Evolutionary conservation across 1,140 invertebrate genomes (phyloP), one percentile per base, ranked within the genome.

Genomic region (Schlechtendalia chinensis): DNA sequence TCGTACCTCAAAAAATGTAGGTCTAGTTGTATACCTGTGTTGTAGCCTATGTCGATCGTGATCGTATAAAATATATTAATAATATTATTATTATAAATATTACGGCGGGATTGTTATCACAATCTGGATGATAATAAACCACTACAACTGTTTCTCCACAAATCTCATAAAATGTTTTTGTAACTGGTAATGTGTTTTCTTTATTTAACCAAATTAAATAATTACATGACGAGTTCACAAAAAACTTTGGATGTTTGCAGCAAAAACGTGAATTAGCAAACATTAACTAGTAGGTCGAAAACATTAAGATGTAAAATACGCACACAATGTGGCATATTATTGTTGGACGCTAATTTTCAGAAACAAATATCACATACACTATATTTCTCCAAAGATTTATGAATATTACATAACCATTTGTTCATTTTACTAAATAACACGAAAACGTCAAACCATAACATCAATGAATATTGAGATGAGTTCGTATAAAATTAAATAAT

Each of bases 201-300:
- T 24, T 47, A 1, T 56, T n/a, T 11, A 12, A 3, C 1, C 45
- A 24, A 69, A 69, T 4, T 27, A 24, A 69, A 69, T 24, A 0
- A 50, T 69, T 69, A 50, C 14, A 69, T n/a, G 10, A 16, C 14
- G 45, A 27, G 14, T 17, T 50, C 17, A 11, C 14, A 11, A 14
- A 69, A 67, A 50, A 69, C 67, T 69, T 50, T 67, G 22, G 0
- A 67, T 47, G 6, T 69, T 16, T 17, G 29, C 45, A 69, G 47
- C 16, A 27, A 69, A 24, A 69, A 47, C 65, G 24, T 27, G 10
- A 69, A 27, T 16, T 50, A 50, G 22, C 6, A 69, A 50, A 69
- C 16, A 69, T 24, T 50, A 39, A 69, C n/a, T 0, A 47, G 12
- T 17, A 10, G 29, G 11, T 67, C 63, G 17, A 39, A 39, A 67